A percentile compares a stretch with the other conserved stretches of the same genome.
These are phyloP conservation scores for Caenorhabditis briggsae DNA, from an alignment of 1,140 invertebrate species.

Conservation along the genomic window DNA sequence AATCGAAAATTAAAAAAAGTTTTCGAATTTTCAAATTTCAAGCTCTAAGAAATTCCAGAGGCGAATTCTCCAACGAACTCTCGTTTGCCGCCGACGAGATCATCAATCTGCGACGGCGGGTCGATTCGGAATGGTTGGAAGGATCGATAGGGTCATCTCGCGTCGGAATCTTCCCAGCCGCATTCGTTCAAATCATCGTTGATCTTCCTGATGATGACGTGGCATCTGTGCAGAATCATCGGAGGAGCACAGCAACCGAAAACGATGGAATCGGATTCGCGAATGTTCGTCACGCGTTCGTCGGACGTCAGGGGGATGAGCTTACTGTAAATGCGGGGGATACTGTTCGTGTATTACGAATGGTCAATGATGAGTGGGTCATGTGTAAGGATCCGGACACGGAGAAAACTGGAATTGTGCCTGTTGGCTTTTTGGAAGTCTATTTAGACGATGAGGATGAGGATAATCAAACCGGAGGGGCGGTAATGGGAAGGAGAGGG, in stretches of 20 bases:
- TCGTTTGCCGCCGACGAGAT: constrained; percentile 69
- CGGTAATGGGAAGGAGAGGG: not conserved
- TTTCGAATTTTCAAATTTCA: not conserved
- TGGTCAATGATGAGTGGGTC: constrained; percentile 70
- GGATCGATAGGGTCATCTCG: constrained; percentile 62
- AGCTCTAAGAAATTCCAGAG: constrained; percentile 61
- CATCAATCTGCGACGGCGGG: constrained; percentile 61
- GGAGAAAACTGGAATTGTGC: constrained; percentile 70
- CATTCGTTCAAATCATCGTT: constrained; percentile 67
- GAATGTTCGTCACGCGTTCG: constrained; percentile 73
- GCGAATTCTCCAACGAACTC: constrained; percentile 69
- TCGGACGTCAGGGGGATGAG: constrained; percentile 70
- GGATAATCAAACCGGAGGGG: constrained; percentile 33
- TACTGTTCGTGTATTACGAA: constrained; percentile 65
- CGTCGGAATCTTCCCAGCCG: constrained; percentile 67
- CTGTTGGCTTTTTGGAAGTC: constrained; percentile 71
- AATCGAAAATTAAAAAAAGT: too few relatives aligned
- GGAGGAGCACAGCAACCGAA: not conserved
- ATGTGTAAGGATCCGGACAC: constrained; percentile 71
- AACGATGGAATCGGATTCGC: constrained; percentile 63
- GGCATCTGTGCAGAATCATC: constrained; percentile 43
- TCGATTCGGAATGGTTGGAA: constrained; percentile 71
- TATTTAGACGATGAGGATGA: constrained; percentile 71
- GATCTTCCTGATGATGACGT: constrained; percentile 50
- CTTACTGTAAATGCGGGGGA: constrained; percentile 69